Conservation (phyloP, 2,888 invertebrate species). For the Syritta pipiens region DNA sequence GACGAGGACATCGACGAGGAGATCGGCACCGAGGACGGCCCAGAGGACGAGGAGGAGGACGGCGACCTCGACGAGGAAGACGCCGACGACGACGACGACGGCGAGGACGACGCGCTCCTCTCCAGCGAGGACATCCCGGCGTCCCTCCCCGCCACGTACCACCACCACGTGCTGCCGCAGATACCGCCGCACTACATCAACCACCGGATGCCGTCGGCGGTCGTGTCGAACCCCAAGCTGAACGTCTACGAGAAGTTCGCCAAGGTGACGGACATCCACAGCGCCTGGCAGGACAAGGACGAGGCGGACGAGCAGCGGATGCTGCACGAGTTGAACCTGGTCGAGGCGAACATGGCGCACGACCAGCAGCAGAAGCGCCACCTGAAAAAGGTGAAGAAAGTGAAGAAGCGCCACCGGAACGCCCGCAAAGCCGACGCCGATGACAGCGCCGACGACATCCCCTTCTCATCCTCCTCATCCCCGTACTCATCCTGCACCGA, state of each 20-base stretch:
- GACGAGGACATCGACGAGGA: slow-evolving; percentile 73
- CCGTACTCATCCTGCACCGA: slow-evolving; percentile 81
- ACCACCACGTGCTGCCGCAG: slow-evolving; percentile 41
- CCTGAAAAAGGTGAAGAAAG: slow-evolving; percentile 70
- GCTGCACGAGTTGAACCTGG: slow-evolving; percentile 66
- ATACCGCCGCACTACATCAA: slow-evolving; percentile 32
- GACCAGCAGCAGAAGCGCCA: slow-evolving; percentile 62
- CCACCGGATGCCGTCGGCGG: slow-evolving; percentile 44
- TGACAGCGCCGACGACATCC: slow-evolving; percentile 63
- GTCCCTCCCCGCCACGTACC: slow-evolving; percentile 16
- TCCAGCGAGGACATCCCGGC: slow-evolving; percentile 5
- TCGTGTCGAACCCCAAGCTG: slow-evolving; percentile 51
- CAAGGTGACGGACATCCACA: slow-evolving; percentile 76
- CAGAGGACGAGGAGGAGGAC: slow-evolving; percentile 76
- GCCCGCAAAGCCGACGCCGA: slow-evolving; percentile 38
- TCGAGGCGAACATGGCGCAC: slow-evolving; percentile 29
- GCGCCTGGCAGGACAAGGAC: slow-evolving; percentile 77
- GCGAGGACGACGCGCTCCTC: slow-evolving; percentile 2
- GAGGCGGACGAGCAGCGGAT: slow-evolving; percentile 71
- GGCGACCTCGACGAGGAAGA: slow-evolving; percentile 69
- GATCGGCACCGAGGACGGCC: slow-evolving; percentile 2
- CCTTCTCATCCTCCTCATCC: slow-evolving; percentile 72
- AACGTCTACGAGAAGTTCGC: slow-evolving; percentile 73
- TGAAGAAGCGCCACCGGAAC: slow-evolving; percentile 71
- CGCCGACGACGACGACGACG: slow-evolving; percentile 73